A percentile compares a stretch with the other conserved stretches of the same genome.
Conservation (phyloP, 2,113 vertebrate genomes). For the Crotalus tigris region DNA sequence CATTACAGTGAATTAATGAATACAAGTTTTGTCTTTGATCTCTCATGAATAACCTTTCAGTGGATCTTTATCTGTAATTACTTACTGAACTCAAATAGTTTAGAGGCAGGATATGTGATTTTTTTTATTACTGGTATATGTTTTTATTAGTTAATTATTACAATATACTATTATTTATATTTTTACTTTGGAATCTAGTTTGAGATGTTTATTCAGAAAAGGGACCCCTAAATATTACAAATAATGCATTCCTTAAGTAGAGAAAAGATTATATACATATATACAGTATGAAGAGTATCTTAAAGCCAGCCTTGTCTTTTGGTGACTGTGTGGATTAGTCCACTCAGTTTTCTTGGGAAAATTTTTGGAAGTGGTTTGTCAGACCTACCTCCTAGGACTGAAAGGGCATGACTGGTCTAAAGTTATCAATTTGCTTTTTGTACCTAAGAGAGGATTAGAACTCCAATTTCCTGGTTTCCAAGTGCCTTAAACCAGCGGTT, state of each 20-base stretch:
- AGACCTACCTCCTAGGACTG: not conserved
- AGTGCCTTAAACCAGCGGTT: no score
- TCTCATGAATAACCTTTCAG: not conserved
- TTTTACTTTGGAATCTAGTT: not conserved
- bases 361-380: not conserved
- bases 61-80: not conserved
- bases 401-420: not conserved
- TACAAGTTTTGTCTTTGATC: not conserved
- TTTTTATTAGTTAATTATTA: not conserved
- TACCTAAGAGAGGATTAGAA: not conserved
- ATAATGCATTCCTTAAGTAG: not conserved
- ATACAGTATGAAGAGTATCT: not conserved
- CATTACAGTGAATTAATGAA: not conserved
- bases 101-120: not conserved
- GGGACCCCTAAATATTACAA: not conserved
- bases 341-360: not conserved
- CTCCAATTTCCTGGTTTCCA: no score
- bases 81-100: not conserved
- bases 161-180: not conserved
- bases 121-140: not conserved
- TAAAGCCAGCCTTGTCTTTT: not conserved
- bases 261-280: not conserved
- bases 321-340: not conserved
- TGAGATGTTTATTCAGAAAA: not conserved
- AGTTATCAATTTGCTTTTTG: not conserved